phyloP scores from a whole-genome alignment of 2,113 vertebrate species.

The Saguinus midas region DNA sequence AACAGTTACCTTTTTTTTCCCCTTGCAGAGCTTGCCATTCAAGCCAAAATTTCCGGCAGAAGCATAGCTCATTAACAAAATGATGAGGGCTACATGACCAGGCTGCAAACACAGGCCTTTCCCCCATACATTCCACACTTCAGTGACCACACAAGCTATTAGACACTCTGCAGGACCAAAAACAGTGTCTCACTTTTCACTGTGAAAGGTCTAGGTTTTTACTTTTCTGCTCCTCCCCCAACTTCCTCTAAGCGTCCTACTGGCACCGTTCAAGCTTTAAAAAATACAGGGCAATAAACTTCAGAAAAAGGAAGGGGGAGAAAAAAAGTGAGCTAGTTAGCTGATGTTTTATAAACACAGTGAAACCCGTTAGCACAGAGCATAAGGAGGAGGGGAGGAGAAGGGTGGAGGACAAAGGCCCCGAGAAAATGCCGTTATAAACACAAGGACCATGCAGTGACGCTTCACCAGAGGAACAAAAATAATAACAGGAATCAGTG shows the following conservation, averaged over 20 bases:
- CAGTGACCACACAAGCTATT: conserved; percentile 71
- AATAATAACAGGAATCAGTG: conserved; percentile 80
- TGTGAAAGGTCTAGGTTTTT: conserved; percentile 50
- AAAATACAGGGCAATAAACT: conserved; percentile 79
- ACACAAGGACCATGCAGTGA: conserved; percentile 57
- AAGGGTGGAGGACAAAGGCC: background rate
- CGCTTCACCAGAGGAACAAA: conserved; percentile 58
- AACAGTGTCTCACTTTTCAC: conserved; percentile 74
- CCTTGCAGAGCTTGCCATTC: conserved; percentile 46
- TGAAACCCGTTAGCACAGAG: conserved; percentile 40
- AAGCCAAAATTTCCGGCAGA: conserved; percentile 60
- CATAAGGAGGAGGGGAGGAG: background rate
- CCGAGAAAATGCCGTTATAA: conserved; percentile 69
- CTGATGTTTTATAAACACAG: conserved; percentile 81
- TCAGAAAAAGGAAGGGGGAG: conserved; percentile 69
- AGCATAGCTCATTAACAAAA: conserved; percentile 63
- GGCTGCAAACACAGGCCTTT: conserved; percentile 54
- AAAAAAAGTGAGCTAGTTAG: conserved; percentile 74
- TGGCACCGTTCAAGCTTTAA: conserved; percentile 60
- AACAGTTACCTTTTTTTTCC: conserved; percentile 33
- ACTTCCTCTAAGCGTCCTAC: background rate
- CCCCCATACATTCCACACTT: conserved; percentile 56
- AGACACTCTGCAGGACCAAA: conserved; percentile 64
- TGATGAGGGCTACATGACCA: conserved; percentile 41
- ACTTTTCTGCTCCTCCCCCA: background rate